phyloP scores from a whole-genome alignment of 2,113 vertebrate genomes.

The Anolis carolinensis region DNA sequence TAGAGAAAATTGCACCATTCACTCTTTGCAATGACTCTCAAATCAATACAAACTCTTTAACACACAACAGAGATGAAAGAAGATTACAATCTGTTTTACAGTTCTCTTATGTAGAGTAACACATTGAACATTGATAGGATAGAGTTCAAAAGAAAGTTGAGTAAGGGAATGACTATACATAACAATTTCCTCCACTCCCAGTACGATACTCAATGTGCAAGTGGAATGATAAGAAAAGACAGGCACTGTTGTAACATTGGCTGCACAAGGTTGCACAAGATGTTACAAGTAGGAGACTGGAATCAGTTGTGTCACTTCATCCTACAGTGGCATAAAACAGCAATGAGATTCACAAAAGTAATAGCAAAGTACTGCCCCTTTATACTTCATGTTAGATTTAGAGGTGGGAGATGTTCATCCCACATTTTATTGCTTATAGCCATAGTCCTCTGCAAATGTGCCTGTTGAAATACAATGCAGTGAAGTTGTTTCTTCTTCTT shows the following conservation, averaged over 20 bases:
- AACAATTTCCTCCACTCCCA: neutral
- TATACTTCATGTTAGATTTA: neutral
- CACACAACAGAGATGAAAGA: slow-evolving; percentile 13
- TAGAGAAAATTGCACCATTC: neutral
- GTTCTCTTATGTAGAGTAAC: neutral
- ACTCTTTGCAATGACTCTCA: neutral
- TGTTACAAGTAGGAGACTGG: neutral
- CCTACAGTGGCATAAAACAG: no score
- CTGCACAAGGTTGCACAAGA: neutral
- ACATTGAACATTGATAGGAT: neutral
- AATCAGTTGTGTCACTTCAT: neutral
- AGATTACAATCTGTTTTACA: neutral
- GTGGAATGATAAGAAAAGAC: neutral
- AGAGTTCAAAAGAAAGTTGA: neutral
- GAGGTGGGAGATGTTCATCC: neutral
- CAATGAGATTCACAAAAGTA: neutral
- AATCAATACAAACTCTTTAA: neutral
- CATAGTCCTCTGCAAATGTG: no score
- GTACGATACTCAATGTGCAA: neutral
- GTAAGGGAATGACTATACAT: no score
- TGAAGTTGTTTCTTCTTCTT: no score
- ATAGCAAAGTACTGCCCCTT: neutral
- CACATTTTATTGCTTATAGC: no score
- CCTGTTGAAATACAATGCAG: no score
- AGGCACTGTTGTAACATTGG: neutral